These are phyloP conservation scores for Addax nasomaculatus DNA, from an alignment of 2,113 vertebrate species.

Conservation along the genomic window DNA sequence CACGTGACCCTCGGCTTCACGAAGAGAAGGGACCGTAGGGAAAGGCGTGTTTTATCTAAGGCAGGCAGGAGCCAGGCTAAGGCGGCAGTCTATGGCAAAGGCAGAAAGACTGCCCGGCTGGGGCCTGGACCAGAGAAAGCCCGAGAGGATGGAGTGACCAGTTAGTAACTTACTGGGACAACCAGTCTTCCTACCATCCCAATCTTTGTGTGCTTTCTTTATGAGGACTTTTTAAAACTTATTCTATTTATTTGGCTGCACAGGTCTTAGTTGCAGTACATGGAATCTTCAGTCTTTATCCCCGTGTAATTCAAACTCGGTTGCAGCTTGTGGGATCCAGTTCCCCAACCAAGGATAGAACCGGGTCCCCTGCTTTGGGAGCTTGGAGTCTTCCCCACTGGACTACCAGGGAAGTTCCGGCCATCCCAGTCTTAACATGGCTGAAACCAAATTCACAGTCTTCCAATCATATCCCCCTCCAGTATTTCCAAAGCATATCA, in stretches of 20 bases:
- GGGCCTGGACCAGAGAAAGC: not conserved
- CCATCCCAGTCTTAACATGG: too few relatives aligned
- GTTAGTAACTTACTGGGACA: not conserved
- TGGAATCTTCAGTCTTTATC: not conserved
- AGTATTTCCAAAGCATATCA: not conserved
- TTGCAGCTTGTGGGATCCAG: not conserved
- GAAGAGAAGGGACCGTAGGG: accelerated
- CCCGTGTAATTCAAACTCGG: not conserved
- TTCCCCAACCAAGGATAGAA: not conserved
- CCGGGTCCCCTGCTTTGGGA: not conserved
- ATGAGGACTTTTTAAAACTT: not conserved
- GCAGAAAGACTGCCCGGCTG: not conserved
- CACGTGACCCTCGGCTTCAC: not conserved
- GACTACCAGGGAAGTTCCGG: not conserved
- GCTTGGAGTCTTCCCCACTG: not conserved
- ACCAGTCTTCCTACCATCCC: not conserved
- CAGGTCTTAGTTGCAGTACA: not conserved
- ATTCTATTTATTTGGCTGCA: not conserved
- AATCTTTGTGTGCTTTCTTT: not conserved
- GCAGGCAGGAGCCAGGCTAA: not conserved
- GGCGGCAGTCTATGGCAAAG: not conserved
- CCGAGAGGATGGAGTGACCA: accelerated
- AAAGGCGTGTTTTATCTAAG: not conserved
- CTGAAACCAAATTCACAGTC: not conserved
- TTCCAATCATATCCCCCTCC: not conserved